Base-by-base conservation (phyloP, 2,888 invertebrate genomes). In the Drosophila lutescens region DNA sequence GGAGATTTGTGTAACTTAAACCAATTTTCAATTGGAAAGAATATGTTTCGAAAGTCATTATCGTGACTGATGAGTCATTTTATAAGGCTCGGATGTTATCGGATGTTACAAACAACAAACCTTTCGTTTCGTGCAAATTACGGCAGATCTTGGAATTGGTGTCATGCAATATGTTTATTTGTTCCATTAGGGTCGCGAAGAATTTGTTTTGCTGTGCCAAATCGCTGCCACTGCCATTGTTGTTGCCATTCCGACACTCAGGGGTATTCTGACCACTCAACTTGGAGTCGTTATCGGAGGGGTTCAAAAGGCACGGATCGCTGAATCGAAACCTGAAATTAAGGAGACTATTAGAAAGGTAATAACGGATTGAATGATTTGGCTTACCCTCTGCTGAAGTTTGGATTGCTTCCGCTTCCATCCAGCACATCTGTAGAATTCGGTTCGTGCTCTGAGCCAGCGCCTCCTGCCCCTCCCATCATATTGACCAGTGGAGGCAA, bases 81-180 rank as follows among this genome's bases (percentile, higher is more conserved):
- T 46, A 26, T 5, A 46, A 20, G 4, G 20, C n/a, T n/a, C n/a
- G n/a, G n/a, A n/a, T n/a, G 2, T 3, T 20, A 20, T 20, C 17
- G 5, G 7, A 26, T 10, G 2, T 6, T 0, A 30, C n/a, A 9
- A 10, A 4, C 9, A 17, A 82, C 89, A 92, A 93, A 93, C 95
- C 94, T 93, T 95, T 95, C 65, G 96, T 94, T 85, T 96, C 95
- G 86, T 94, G 94, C 80, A 96, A 93, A 90, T 96, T 96, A 90
- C 95, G 94, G 86, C 94, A 95, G 88, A 96, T 93, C 93, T 95
- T 95, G 80, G 95, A 94, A 92, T 96, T 96, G 63, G 94, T 94
- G 80, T 95, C 94, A 89, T 95, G 96, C 79, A 96, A 90, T 59
- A 94, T 91, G 85, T 94, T 93, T 77, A 96, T 95, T 93, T 96